Conservation (phyloP, 1,140 invertebrate species). For the Orius laevigatus region DNA sequence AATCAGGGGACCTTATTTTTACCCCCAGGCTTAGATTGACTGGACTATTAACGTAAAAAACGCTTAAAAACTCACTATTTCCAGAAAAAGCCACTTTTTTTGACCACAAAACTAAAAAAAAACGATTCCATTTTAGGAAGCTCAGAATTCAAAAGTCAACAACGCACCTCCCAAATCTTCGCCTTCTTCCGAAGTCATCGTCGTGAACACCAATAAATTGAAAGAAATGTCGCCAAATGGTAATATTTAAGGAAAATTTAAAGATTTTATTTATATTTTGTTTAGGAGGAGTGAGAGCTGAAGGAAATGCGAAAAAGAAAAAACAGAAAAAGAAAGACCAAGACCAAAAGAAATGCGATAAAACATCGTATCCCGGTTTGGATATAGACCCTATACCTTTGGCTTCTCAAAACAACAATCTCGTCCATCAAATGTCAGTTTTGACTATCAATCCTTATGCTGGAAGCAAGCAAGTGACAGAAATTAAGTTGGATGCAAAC, state of each 20-base stretch:
- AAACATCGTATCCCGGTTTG: slow-evolving; percentile 4
- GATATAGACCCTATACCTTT: slow-evolving; percentile 8
- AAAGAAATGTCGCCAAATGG: slow-evolving; percentile 24
- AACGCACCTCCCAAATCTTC: slow-evolving; percentile 12
- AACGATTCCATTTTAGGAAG: background rate
- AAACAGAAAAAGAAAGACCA: slow-evolving; percentile 45
- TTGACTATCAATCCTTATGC: slow-evolving; percentile 10
- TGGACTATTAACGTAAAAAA: too few species aligned
- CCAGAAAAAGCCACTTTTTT: background rate
- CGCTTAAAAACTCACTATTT: too few species aligned
- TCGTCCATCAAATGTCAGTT: slow-evolving; percentile 12
- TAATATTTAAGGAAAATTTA: background rate
- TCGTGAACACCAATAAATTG: slow-evolving; percentile 43
- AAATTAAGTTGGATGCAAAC: slow-evolving; percentile 12
- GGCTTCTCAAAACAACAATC: background rate
- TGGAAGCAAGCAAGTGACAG: slow-evolving; percentile 4
- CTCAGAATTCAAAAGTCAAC: background rate
- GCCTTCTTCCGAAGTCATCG: slow-evolving; percentile 40
- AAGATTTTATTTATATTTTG: background rate
- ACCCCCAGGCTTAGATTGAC: too few species aligned
- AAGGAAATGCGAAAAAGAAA: slow-evolving; percentile 29
- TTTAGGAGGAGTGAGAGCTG: slow-evolving; percentile 1
- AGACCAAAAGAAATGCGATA: slow-evolving; percentile 14
- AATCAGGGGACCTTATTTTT: too few species aligned
- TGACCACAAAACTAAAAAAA: too few species aligned